Evolutionary conservation across 1,140 invertebrate species (phyloP).

Genomic region (Arion vulgaris): DNA sequence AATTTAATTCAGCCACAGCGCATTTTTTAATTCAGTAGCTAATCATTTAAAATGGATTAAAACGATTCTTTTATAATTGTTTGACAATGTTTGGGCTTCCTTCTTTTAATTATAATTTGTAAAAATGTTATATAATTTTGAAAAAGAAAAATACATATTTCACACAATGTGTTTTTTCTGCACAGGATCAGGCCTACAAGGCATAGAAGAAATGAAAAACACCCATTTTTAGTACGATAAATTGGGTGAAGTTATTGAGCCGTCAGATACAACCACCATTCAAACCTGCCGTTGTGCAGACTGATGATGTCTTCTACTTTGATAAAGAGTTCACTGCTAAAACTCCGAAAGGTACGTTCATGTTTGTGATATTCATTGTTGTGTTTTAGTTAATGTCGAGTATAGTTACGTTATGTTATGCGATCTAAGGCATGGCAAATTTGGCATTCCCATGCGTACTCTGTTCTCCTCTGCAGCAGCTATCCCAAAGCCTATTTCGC

Average conservation of each 20-base stretch:
- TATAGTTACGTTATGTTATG: too few relatives aligned
- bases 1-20: too few relatives aligned
- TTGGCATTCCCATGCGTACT: background rate
- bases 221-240: conserved; percentile 93
- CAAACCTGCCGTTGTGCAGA: conserved; percentile 92
- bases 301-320: conserved; percentile 98
- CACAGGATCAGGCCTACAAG: conserved; percentile 79
- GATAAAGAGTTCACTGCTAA: conserved; percentile 99
- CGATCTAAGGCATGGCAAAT: background rate
- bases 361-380: background rate
- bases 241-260: conserved; percentile 91
- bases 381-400: background rate
- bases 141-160: too few relatives aligned
- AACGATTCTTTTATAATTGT: too few relatives aligned
- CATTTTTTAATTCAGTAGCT: too few relatives aligned
- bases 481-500: too few relatives aligned
- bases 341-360: conserved; percentile 85
- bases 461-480: background rate
- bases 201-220: conserved; percentile 92
- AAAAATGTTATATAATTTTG: too few relatives aligned
- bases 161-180: too few relatives aligned
- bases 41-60: too few relatives aligned
- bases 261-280: conserved; percentile 94
- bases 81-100: too few relatives aligned
- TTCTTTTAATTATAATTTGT: too few relatives aligned